Conservation (phyloP, 37 sponge, comb jelly and placozoan genomes). For the Axinella damicornis region DNA sequence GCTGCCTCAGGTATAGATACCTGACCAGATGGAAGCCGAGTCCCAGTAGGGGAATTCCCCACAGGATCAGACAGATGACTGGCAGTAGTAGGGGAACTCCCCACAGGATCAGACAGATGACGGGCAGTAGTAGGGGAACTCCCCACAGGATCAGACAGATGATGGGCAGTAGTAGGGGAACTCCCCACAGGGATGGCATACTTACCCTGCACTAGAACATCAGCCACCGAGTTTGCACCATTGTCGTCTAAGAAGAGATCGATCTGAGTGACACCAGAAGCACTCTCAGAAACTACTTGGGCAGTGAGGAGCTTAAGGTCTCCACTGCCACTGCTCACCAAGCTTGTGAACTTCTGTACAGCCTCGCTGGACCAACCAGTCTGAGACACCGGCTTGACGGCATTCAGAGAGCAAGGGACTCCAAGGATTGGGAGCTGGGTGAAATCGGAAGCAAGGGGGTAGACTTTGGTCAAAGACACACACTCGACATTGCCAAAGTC, state of each 20-base stretch:
- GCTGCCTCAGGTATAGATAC: too few relatives aligned
- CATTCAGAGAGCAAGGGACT: constrained; percentile 31
- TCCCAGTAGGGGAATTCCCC: too few relatives aligned
- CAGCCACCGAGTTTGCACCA: background rate
- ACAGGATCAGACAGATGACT: too few relatives aligned
- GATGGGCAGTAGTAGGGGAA: background rate
- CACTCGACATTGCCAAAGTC: constrained; percentile 68
- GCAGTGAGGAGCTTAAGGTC: background rate
- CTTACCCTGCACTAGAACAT: background rate
- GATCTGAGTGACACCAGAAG: background rate
- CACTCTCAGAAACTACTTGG: background rate
- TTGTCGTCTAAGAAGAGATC: background rate
- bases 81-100: too few relatives aligned
- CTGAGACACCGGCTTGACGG: background rate
- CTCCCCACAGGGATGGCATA: background rate
- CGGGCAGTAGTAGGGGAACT: background rate
- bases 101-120: too few relatives aligned
- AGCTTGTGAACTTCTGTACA: constrained; percentile 6
- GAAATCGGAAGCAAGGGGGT: constrained; percentile 19
- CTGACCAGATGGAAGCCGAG: too few relatives aligned
- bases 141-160: too few relatives aligned
- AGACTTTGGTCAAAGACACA: constrained; percentile 3
- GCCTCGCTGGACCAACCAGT: background rate
- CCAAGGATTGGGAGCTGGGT: constrained; percentile 24
- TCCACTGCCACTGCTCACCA: constrained; percentile 1